Evolutionary conservation across 2,888 invertebrate genomes (phyloP).

Genomic region (Conomelus anceps): DNA sequence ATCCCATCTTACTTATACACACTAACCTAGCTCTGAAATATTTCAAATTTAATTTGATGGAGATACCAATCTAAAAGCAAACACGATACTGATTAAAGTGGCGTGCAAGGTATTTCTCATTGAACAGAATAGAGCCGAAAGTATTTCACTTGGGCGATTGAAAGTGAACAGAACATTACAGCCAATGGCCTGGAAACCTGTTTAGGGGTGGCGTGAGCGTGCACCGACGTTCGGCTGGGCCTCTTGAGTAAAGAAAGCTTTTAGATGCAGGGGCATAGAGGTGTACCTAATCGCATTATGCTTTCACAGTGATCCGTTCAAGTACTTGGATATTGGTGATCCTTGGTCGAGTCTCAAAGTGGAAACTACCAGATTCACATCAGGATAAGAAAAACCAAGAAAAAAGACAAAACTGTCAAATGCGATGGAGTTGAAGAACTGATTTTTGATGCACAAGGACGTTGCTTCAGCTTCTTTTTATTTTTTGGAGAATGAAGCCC

Average conservation of each 20-base stretch:
- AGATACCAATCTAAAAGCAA: not conserved
- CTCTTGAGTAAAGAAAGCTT: not conserved
- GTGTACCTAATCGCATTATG: not conserved
- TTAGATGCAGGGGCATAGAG: not conserved
- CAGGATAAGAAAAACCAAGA: not conserved
- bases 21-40: too few species aligned
- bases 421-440: too few species aligned
- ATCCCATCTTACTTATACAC: too few species aligned
- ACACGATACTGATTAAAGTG: not conserved
- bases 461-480: too few species aligned
- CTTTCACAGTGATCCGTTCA: not conserved
- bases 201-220: not conserved
- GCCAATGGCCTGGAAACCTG: not conserved
- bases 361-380: not conserved
- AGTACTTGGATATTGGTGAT: not conserved
- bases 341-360: not conserved
- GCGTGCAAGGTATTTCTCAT: not conserved
- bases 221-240: not conserved
- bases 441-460: too few species aligned
- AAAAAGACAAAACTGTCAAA: not conserved
- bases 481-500: too few species aligned
- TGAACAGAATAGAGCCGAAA: not conserved
- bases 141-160: not conserved
- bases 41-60: not conserved
- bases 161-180: not conserved